Percentiles rank a stretch among this genome's conserved stretches.
These are phyloP conservation scores for Lasiurus borealis DNA, from an alignment of 2,113 vertebrate species.

Conservation along the genomic window DNA sequence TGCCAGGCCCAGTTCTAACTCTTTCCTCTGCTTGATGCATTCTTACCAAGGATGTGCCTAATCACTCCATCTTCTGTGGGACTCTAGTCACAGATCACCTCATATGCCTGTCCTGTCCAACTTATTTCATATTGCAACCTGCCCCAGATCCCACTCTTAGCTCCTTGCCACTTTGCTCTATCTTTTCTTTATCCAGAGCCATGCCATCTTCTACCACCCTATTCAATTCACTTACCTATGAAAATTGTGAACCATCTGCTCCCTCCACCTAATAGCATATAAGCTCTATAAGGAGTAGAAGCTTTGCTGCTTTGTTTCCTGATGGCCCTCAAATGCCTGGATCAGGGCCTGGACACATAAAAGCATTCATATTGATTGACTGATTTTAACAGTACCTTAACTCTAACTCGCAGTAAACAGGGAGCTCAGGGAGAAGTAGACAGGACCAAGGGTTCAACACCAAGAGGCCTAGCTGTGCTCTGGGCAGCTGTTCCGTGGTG, in stretches of 20 bases:
- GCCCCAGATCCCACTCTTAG: background rate
- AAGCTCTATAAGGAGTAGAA: background rate
- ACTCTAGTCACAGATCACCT: background rate
- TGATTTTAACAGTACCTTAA: background rate
- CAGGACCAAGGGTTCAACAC: background rate
- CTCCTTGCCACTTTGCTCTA: background rate
- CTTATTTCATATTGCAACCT: background rate
- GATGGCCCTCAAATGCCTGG: background rate
- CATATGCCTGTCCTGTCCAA: background rate
- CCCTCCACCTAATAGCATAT: background rate
- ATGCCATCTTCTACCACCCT: background rate
- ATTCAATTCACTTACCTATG: background rate
- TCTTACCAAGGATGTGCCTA: background rate
- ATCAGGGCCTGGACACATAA: background rate
- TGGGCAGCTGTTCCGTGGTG: background rate
- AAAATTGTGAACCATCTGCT: background rate
- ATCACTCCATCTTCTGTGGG: background rate
- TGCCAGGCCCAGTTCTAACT: background rate
- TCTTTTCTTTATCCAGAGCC: background rate
- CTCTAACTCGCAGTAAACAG: background rate
- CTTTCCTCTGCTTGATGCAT: background rate
- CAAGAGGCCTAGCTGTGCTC: fast-evolving
- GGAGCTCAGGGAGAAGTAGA: background rate
- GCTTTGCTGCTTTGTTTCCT: background rate
- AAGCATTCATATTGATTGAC: background rate